Conservation (phyloP, 2,888 invertebrate species). For the Chrysodeixis includens region DNA sequence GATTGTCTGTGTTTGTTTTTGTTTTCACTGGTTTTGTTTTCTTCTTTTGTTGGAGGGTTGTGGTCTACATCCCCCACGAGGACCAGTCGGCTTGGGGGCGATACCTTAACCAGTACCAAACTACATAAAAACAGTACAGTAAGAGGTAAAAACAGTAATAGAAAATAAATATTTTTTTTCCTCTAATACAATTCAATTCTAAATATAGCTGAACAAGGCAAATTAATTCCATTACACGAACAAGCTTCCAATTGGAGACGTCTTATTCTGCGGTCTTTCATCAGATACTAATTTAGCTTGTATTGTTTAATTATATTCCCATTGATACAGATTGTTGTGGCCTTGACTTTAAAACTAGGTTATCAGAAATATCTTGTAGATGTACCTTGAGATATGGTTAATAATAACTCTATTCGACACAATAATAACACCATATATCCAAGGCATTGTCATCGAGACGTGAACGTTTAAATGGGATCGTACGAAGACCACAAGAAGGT, state of each 20-base stretch:
- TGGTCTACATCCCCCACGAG: not conserved
- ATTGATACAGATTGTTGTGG: slow-evolving; percentile 28
- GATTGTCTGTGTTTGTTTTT: not conserved
- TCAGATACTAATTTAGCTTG: slow-evolving; percentile 9
- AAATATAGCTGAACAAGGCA: slow-evolving; percentile 32
- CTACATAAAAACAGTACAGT: too few species aligned
- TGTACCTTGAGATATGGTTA: slow-evolving; percentile 11
- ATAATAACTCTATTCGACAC: not conserved
- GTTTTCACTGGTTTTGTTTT: not conserved
- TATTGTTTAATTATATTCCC: slow-evolving; percentile 30
- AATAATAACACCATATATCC: not conserved
- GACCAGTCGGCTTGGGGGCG: too few species aligned
- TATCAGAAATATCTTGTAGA: slow-evolving; percentile 24
- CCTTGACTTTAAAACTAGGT: slow-evolving; percentile 44
- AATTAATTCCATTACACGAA: slow-evolving; percentile 27
- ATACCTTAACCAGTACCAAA: too few species aligned
- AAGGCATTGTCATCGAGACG: not conserved
- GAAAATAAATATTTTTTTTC: slow-evolving; percentile 25
- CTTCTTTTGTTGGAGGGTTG: not conserved
- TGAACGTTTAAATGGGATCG: not conserved
- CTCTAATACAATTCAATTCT: slow-evolving; percentile 26
- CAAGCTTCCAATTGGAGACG: slow-evolving; percentile 16
- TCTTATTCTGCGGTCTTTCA: slow-evolving; percentile 23
- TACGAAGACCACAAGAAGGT: not conserved
- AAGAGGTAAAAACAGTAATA: slow-evolving; percentile 30